Evolutionary conservation across 2,888 invertebrate species (phyloP), one percentile per base, ranked within the genome.

Genomic region (Caenorhabditis auriculariae): DNA sequence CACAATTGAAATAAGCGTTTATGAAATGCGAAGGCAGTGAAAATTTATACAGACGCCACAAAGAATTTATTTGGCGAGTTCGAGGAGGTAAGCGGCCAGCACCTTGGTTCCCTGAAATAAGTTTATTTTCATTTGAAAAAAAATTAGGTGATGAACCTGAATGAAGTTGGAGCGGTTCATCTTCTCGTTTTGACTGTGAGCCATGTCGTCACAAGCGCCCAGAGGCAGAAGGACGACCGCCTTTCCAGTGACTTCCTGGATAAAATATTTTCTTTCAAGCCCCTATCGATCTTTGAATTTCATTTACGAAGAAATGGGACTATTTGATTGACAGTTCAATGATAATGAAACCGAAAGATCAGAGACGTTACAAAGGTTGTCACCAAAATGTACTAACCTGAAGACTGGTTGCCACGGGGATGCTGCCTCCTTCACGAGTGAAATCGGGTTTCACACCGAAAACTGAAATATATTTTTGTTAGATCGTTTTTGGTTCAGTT

Each of bases 111-210:
- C 78, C 49, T 77, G 48, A 46, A 51, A 52, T 6, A 7, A 46
- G 17, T 35, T 35, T 15, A 35, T 15, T 15, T 15, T 35, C 35
- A 35, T 15, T 35, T 35, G 1, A 35, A 35, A 35, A 35, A 35
- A 1, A 35, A 35, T 35, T 1, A 35, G n/a, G 1, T 1, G 17
- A 41, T 41, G 17, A 19, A 41, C 60, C 51, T 71, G 59, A 47
- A 80, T 66, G 45, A 76, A 78, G 55, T 79, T 80, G 42, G 61
- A 57, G 59, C 90, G 85, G 85, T 95, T 89, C 74, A 98, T 86
- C 84, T 98, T 98, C 85, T 98, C 96, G 85, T 98, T 96, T 85
- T 96, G 80, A 93, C 94, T 94, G 85, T 98, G 98, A 60, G 96
- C 95, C 76, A 95, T 95, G 84, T 98, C 98, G 84, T 96, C 95